Base-by-base conservation (phyloP, 1,140 invertebrate genomes). In the Drosophila novamexicana region DNA sequence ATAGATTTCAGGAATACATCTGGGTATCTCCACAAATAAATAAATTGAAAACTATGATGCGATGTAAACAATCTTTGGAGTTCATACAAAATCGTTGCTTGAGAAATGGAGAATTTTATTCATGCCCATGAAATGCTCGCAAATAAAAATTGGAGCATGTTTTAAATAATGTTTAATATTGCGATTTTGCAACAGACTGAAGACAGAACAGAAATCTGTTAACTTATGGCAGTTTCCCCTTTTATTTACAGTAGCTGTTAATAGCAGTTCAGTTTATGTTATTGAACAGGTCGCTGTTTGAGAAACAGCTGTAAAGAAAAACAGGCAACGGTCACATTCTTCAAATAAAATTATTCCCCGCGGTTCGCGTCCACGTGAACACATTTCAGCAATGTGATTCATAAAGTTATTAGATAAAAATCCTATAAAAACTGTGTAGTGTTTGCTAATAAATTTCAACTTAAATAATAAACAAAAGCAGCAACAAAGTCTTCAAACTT, bases 281-380 rank as follows among this genome's bases (percentile, higher is more conserved):
- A 56, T 18, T 6, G 7, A 12, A 7, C 40, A 7, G 14, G 36
- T 12, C 2, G 1, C 52, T 65, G 61, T 65, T 65, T 47, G 14
- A 6, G 2, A 39, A 70, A 67, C 70, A 72, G 53, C 53, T 72
- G 69, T 56, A 42, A 42, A 4, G 9, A 5, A 53, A 58, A 52
- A 44, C 9, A 58, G 44, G 52, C 61, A 45, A 65, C 68, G 62
- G 62, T 67, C 69, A 66, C 69, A 58, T 57, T 72, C 32, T 52
- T 3, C 18, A 58, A 52, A 42, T 47, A 50, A 64, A 57, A 42
- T 76, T 69, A 77, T 67, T 72, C 63, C 54, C 77, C 81, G 81
- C 81, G 78, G 71, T 68, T 74, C 75, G 50, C 77, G 64, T 86
- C 82, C 82, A 86, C 82, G 83, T 89, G 83, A 88, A 86, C 84